phyloP scores from a whole-genome alignment of 1,140 invertebrate genomes.

The Bacillus rossius region DNA sequence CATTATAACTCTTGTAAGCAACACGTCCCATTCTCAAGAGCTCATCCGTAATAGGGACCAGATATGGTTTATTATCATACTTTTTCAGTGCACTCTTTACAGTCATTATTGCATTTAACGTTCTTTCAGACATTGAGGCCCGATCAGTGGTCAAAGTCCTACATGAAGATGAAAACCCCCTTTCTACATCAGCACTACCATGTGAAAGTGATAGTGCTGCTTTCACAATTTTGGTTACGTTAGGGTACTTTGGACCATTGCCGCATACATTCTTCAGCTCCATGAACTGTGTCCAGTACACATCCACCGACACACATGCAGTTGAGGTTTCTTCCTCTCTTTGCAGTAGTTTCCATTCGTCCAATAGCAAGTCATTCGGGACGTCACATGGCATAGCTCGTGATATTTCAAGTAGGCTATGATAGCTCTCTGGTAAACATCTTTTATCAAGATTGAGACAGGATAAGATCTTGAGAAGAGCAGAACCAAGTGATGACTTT shows the following conservation, averaged over 20 bases:
- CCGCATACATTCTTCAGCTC: too few relatives aligned
- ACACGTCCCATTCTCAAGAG: neutral
- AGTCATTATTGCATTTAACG: constrained; percentile 1
- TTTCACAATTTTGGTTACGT: constrained; percentile 8
- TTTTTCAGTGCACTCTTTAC: neutral
- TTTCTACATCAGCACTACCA: constrained; percentile 9
- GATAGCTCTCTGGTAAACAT: too few relatives aligned
- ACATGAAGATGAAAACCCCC: constrained; percentile 8
- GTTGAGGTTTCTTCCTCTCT: too few relatives aligned
- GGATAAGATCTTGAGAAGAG: too few relatives aligned
- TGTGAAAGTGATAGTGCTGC: constrained; percentile 9
- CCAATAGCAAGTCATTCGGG: too few relatives aligned
- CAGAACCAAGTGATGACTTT: too few relatives aligned
- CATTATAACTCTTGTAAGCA: neutral
- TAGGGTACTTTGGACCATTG: constrained; percentile 2
- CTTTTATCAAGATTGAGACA: too few relatives aligned
- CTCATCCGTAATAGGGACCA: neutral
- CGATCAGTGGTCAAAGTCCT: neutral
- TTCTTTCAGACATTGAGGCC: constrained; percentile 9
- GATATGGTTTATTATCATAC: neutral
- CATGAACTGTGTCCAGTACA: too few relatives aligned
- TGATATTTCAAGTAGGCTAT: too few relatives aligned
- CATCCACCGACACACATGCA: too few relatives aligned
- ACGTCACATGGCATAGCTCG: too few relatives aligned
- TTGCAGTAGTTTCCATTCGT: too few relatives aligned